Base-by-base conservation (phyloP, 2,888 invertebrate species). In the Drosophila mettleri region DNA sequence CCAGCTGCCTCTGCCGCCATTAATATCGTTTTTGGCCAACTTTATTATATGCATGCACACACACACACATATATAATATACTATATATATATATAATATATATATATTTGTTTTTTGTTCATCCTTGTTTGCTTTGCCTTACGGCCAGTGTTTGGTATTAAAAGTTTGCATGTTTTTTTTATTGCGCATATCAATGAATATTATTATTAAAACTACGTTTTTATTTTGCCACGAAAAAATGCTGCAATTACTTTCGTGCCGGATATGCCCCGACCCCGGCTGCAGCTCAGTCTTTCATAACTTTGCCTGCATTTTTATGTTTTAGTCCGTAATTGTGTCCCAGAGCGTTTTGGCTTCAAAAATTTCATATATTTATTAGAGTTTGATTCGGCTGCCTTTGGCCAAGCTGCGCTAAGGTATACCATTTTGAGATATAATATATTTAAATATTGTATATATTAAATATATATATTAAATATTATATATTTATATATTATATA, bases 181-280 rank as follows among this genome's bases (percentile, higher is more conserved):
- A 73, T 87, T 74, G 73, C 68, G 70, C 79, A 78, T 81, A 81
- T 85, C 86, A 81, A 73, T 81, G 76, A 65, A 78, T 51, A 72
- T 72, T 85, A 74, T 71, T 78, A 81, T 77, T 71, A 78, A 84
- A 72, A 74, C 69, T 74, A 41, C 60, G 14, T 14, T 24, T 61
- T 65, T 33, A 31, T 31, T n/a, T n/a, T n/a, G n/a, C 18, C 46
- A 9, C 46, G n/a, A 10, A 31, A 48, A 14, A 45, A 22, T 2
- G 9, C 24, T 24, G 33, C 31, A 24, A 14, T 54, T 39, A 43
- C 49, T 49, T 51, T 38, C 45, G 27, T 18, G 12, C 36, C 20
- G 31, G 10, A 52, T 38, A 18, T 52, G 20, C 33, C 9, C 18
- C 24, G 12, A n/a, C 33, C 9, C 18, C 24, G 12, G 3, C 6